These are phyloP conservation scores for Dicyrtomina minuta DNA, from an alignment of 2,888 invertebrate genomes.

Conservation along the genomic window DNA sequence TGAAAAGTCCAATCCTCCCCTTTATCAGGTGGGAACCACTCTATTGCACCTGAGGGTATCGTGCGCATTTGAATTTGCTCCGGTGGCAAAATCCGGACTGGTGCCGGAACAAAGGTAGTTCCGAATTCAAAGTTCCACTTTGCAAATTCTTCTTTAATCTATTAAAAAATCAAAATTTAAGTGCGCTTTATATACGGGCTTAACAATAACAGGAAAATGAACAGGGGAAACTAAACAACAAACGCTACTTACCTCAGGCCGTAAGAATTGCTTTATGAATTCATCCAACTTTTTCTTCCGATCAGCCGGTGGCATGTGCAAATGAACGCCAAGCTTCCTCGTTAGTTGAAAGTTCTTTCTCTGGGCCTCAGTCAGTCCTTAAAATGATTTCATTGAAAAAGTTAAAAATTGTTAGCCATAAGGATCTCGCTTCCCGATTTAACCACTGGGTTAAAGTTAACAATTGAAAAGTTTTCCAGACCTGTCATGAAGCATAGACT, in stretches of 20 bases:
- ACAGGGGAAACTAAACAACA: too few relatives aligned
- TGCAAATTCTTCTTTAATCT: constrained; percentile 63
- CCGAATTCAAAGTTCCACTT: constrained; percentile 74
- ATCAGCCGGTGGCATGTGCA: constrained; percentile 70
- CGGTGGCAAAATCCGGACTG: constrained; percentile 66
- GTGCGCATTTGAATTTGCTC: constrained; percentile 68
- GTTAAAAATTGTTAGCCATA: too few relatives aligned
- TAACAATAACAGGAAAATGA: too few relatives aligned
- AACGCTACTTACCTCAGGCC: constrained; percentile 58
- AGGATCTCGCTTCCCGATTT: too few relatives aligned
- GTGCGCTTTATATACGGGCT: too few relatives aligned
- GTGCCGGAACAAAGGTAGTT: constrained; percentile 64
- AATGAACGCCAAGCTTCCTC: constrained; percentile 71
- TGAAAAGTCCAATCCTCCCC: constrained; percentile 77
- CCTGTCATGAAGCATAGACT: constrained; percentile 85
- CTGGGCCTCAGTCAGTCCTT: constrained; percentile 53
- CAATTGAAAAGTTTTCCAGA: too few relatives aligned
- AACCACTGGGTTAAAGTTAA: too few relatives aligned
- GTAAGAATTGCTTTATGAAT: constrained; percentile 68
- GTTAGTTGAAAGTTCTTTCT: constrained; percentile 64
- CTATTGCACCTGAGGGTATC: constrained; percentile 50
- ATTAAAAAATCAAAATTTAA: too few relatives aligned
- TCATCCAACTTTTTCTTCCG: constrained; percentile 67
- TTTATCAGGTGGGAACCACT: constrained; percentile 58
- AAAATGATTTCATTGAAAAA: too few relatives aligned